phyloP scores from a whole-genome alignment of 2,113 vertebrate species.

The Psettodes erumei region DNA sequence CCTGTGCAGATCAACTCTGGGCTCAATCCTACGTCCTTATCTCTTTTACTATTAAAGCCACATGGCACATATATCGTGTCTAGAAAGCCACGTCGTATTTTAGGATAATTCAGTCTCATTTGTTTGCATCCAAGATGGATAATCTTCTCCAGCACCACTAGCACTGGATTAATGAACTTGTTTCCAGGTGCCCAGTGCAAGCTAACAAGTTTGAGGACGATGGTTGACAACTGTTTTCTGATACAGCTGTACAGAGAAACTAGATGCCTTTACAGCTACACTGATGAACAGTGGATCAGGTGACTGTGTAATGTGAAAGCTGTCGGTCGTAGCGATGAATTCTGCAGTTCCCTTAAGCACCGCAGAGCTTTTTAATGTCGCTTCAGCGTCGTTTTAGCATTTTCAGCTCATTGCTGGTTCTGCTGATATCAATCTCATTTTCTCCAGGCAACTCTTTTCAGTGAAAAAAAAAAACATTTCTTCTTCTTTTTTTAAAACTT shows the following conservation, averaged over 20 bases:
- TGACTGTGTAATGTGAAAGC: not conserved
- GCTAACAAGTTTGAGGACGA: not conserved
- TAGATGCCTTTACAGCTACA: not conserved
- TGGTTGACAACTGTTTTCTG: not conserved
- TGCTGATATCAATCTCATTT: no score
- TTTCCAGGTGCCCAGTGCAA: not conserved
- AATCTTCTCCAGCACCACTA: not conserved
- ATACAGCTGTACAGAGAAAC: not conserved
- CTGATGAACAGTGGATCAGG: not conserved
- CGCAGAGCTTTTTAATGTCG: no score
- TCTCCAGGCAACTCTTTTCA: no score
- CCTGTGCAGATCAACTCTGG: not conserved
- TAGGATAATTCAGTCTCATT: not conserved
- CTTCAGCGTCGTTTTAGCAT: no score
- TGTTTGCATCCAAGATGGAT: not conserved
- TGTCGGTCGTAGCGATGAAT: no score
- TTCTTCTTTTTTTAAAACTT: no score
- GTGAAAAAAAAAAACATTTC: no score
- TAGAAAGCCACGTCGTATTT: not conserved
- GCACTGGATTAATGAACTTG: not conserved
- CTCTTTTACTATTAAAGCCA: not conserved
- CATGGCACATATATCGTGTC: not conserved
- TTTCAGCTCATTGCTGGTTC: no score
- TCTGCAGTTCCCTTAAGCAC: no score
- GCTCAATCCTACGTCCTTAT: not conserved